phyloP scores from a whole-genome alignment of 1,140 invertebrate species.

The Nylanderia fulva region DNA sequence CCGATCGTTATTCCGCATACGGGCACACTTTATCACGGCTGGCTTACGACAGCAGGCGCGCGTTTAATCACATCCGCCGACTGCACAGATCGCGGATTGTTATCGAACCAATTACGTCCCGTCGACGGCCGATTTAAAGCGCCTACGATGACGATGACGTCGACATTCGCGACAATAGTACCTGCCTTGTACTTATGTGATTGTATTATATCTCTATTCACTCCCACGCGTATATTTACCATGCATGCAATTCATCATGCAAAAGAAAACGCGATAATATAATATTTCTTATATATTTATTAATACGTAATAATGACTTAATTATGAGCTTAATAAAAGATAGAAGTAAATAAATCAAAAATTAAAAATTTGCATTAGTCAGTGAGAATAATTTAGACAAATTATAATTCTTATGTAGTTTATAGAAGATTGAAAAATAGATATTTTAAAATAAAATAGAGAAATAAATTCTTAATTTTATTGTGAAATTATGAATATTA shows the following conservation, averaged over 20 bases:
- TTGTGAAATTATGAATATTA: constrained; percentile 1
- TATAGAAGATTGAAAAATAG: too few species aligned
- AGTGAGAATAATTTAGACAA: not conserved
- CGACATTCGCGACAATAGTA: constrained; percentile 19
- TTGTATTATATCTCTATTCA: constrained; percentile 3
- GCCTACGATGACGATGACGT: constrained; percentile 29
- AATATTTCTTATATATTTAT: not conserved
- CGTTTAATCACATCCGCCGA: constrained; percentile 49
- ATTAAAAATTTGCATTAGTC: not conserved
- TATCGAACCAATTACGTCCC: constrained; percentile 54
- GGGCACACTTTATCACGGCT: constrained; percentile 43
- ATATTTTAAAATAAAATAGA: not conserved
- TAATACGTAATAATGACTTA: not conserved
- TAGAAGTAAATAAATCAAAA: not conserved
- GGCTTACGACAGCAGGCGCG: constrained; percentile 37
- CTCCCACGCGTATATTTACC: not conserved
- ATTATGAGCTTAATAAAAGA: not conserved
- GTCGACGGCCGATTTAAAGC: constrained; percentile 49
- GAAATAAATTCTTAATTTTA: not conserved
- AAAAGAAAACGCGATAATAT: not conserved
- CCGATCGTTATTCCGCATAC: constrained; percentile 47
- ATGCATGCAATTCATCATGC: too few species aligned
- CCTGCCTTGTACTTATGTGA: constrained; percentile 18
- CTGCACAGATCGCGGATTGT: constrained; percentile 50
- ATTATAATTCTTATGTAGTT: not conserved